Base-by-base conservation (phyloP, 2,797 vertebrate genomes). In the Scolopax bukidnonensis region DNA sequence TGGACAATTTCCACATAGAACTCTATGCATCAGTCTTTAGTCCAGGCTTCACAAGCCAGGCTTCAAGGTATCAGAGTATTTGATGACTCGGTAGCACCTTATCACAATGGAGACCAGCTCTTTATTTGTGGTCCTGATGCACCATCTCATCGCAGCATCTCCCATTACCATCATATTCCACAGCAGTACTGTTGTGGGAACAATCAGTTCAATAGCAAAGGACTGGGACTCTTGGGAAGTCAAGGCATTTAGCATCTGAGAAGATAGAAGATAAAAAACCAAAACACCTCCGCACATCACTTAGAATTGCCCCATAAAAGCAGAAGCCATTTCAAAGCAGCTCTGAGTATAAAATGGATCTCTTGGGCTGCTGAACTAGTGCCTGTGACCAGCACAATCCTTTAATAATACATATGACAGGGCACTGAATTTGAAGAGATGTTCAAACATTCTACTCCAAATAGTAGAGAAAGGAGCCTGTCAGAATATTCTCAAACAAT, bases 291-390 rank as follows among this genome's bases (percentile, higher is more conserved):
- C 79, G 50, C n/a, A 38, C 38, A 73, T 79, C 45, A n/a, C 33
- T 78, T 60, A 65, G 53, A 89, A 81, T 28, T 60, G 56, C 25
- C 4, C 9, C 7, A 18, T 47, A 75, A 89, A 91, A 85, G 79
- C 27, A 74, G 27, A 86, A 11, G 38, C 19, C n/a, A 60, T 87
- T 87, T 91, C 71, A 40, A 91, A 43, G 59, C 50, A 64, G 38
- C 11, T 87, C 27, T 9, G 11, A 76, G 28, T 8, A 40, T 28
- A 61, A 88, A 90, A 82, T 12, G 30, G 11, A 80, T 71, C 20
- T 94, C 67, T n/a, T 27, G 18, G 25, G 56, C 36, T 85, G 41
- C 24, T 5, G 6, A 71, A 71, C 40, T 61, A 83, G n/a, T 53
- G 27, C 25, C 57, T 51, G 27, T 63, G 65, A 78, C 24, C 60